These are phyloP conservation scores for Porites rus DNA, from an alignment of 92 coral and sea anemone species.

Conservation along the genomic window DNA sequence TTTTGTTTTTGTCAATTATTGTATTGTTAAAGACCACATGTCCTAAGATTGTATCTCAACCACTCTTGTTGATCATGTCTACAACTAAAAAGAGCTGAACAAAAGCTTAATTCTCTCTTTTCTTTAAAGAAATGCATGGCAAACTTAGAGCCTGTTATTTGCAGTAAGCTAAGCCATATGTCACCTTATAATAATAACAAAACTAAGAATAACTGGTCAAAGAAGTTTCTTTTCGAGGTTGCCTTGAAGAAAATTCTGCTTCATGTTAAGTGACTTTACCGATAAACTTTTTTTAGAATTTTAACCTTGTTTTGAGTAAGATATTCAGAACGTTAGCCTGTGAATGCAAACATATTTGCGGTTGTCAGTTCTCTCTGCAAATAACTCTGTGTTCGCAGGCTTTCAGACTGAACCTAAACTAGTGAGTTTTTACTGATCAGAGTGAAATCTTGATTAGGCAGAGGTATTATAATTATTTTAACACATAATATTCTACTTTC, in stretches of 20 bases:
- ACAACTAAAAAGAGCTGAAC: neutral
- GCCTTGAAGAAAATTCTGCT: too few relatives aligned
- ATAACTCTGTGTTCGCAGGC: too few relatives aligned
- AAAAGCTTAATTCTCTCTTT: neutral
- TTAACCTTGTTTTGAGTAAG: neutral
- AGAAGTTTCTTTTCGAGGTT: neutral
- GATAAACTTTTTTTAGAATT: neutral
- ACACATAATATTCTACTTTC: neutral
- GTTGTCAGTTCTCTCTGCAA: too few relatives aligned
- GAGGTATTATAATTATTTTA: neutral
- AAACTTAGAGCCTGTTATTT: conserved; percentile 7
- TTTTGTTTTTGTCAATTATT: neutral
- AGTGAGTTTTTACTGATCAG: neutral
- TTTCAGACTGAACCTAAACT: too few relatives aligned
- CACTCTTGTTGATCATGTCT: conserved; percentile 20
- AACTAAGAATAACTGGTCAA: neutral
- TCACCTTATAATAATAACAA: neutral
- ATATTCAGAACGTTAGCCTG: too few relatives aligned
- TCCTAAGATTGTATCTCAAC: conserved; percentile 4
- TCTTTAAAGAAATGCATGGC: neutral
- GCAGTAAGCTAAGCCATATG: neutral
- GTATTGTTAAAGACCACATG: conserved; percentile 1
- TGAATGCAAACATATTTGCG: too few relatives aligned
- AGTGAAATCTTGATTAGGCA: neutral
- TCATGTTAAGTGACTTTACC: too few relatives aligned